Conservation (phyloP, 2,113 vertebrate species). For the Daboia siamensis region DNA sequence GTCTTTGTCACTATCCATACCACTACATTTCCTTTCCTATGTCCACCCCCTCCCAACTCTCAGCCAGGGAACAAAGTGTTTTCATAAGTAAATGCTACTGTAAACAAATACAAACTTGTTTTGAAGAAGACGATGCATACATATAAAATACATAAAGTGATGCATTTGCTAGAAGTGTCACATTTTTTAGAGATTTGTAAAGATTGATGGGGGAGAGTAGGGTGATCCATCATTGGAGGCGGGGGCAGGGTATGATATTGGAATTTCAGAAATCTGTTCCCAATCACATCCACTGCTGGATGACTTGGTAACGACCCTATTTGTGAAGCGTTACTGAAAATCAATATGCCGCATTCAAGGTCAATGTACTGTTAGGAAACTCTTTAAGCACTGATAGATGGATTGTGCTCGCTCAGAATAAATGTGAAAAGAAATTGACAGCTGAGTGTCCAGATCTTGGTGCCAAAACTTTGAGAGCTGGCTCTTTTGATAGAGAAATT, state of each 20-base stretch:
- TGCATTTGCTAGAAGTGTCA: constrained; percentile 90
- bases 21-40: constrained; percentile 6
- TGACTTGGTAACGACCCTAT: constrained; percentile 88
- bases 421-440: constrained; percentile 85
- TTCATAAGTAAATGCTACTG: constrained; percentile 56
- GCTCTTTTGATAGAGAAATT: constrained; percentile 41
- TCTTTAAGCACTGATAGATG: constrained; percentile 94
- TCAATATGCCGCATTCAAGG: constrained; percentile 94
- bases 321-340: constrained; percentile 90
- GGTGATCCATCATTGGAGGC: constrained; percentile 90
- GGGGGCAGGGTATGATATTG: constrained; percentile 84
- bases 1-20: constrained; percentile 22
- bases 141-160: constrained; percentile 66
- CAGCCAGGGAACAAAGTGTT: constrained; percentile 27
- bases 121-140: constrained; percentile 59
- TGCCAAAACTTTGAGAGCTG: constrained; percentile 62
- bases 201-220: constrained; percentile 86
- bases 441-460: constrained; percentile 67
- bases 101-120: constrained; percentile 68
- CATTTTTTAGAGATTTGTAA: constrained; percentile 74
- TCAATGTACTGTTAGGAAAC: constrained; percentile 98
- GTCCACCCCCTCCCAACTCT: neutral
- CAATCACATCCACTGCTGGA: constrained; percentile 86
- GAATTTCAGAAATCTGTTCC: constrained; percentile 95
- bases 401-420: constrained; percentile 80